Evolutionary conservation across 2,797 vertebrate species (phyloP).

Genomic region (Pelobates cultripes): DNA sequence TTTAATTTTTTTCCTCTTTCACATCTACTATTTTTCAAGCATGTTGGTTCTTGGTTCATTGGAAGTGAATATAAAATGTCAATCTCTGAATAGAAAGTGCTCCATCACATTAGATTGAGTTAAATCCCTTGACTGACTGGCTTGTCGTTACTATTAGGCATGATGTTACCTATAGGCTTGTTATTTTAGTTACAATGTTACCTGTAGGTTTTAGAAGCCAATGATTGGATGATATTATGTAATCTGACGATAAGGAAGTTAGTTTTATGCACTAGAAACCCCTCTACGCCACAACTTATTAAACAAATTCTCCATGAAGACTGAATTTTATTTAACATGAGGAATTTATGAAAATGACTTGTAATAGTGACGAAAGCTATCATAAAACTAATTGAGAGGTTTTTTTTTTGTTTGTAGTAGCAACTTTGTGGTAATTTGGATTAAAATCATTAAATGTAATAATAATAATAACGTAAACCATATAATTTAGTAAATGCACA

Average conservation of each 20-base stretch:
- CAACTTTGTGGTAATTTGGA: too few relatives aligned
- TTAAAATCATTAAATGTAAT: too few relatives aligned
- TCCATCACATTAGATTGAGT: conserved; percentile 9
- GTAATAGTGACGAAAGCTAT: too few relatives aligned
- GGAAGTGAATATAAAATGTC: conserved; percentile 14
- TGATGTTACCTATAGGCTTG: neutral
- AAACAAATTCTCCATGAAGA: neutral
- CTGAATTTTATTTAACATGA: too few relatives aligned
- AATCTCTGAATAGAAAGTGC: conserved; percentile 5
- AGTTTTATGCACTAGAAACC: conserved; percentile 3
- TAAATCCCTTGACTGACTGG: neutral
- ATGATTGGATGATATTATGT: neutral
- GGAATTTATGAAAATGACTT: too few relatives aligned
- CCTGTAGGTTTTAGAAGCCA: neutral
- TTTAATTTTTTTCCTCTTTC: neutral
- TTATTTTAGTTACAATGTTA: too few relatives aligned
- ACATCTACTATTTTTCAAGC: neutral
- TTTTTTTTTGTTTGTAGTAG: too few relatives aligned
- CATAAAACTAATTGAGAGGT: too few relatives aligned
- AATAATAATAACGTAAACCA: too few relatives aligned
- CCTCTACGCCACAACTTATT: neutral
- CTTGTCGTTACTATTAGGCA: neutral
- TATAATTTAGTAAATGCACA: too few relatives aligned
- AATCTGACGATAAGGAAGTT: neutral
- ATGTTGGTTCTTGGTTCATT: neutral